Evolutionary conservation across 2,113 vertebrate species (phyloP), one percentile per base, ranked within the genome.

Genomic region (Chaetodon auriga): DNA sequence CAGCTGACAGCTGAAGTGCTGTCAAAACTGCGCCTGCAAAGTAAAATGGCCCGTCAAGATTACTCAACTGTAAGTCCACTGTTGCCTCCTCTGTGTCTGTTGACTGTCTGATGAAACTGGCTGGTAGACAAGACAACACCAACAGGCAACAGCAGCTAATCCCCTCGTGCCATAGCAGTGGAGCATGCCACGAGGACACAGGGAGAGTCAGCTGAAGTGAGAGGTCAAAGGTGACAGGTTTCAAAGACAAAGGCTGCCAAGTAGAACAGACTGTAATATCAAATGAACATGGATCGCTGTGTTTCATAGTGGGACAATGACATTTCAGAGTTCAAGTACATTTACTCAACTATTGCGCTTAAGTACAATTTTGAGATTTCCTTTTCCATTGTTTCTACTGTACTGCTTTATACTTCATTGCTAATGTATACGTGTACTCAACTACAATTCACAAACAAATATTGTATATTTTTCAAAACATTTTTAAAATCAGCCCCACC

Each of bases 81-180:
- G 41, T 46, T 75, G 70, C 38, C 35, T 71, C 25, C 57, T 25
- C 13, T 16, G 71, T 70, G 78, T 70, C 51, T 80, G 55, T 38
- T 69, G 78, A 74, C 51, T 73, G 45, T 78, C 68, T 85, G 82
- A 69, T 62, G 78, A 62, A 48, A 87, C 54, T 61, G 54, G 80
- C 46, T 62, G 54, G 53, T 68, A 75, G 66, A 84, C 87, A 54
- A 62, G 54, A 72, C 82, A 77, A 81, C 77, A 62, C 38, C 36
- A 64, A 78, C 54, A 55, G 25, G 57, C 51, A 66, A 73, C 48
- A 23, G 74, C 64, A 64, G 79, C 57, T 91, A 87, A 93, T 93
- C 90, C 92, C 88, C 69, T 62, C 45, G 16, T 85, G 84, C 71
- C 30, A 45, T 13, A 54, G 88, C 36, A 46, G 70, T 79, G 61